These are phyloP conservation scores for Cephalotes varians DNA, from an alignment of 2,888 invertebrate genomes.

Conservation along the genomic window DNA sequence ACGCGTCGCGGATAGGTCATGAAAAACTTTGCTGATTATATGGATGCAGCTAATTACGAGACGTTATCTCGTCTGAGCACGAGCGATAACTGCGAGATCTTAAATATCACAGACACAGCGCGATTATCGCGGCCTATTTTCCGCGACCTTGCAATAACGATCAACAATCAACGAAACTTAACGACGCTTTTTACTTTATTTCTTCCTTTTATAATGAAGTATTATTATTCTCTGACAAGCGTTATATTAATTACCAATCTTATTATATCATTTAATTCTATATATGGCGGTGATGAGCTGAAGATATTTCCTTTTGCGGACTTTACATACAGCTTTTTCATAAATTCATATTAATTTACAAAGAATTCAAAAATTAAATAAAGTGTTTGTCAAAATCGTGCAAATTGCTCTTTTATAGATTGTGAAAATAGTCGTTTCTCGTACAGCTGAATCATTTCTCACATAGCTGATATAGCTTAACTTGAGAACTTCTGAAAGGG, in stretches of 20 bases:
- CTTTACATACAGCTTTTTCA: background rate
- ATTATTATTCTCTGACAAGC: background rate
- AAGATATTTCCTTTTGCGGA: background rate
- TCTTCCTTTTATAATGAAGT: background rate
- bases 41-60: constrained; percentile 42
- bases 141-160: constrained; percentile 63
- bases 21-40: constrained; percentile 50
- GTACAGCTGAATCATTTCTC: background rate
- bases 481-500: background rate
- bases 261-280: background rate
- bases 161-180: background rate
- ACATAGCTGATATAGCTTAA: too few relatives aligned
- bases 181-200: background rate
- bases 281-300: background rate
- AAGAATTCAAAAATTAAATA: background rate
- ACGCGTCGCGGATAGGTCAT: constrained; percentile 62
- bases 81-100: constrained; percentile 10
- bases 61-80: constrained; percentile 8
- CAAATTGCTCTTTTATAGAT: background rate
- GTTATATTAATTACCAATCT: background rate
- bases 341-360: background rate
- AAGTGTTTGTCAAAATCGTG: background rate
- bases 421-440: background rate
- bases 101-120: constrained; percentile 63
- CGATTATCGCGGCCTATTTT: constrained; percentile 49